Base-by-base conservation (phyloP, 1,140 invertebrate species). In the Pomacea maculata region DNA sequence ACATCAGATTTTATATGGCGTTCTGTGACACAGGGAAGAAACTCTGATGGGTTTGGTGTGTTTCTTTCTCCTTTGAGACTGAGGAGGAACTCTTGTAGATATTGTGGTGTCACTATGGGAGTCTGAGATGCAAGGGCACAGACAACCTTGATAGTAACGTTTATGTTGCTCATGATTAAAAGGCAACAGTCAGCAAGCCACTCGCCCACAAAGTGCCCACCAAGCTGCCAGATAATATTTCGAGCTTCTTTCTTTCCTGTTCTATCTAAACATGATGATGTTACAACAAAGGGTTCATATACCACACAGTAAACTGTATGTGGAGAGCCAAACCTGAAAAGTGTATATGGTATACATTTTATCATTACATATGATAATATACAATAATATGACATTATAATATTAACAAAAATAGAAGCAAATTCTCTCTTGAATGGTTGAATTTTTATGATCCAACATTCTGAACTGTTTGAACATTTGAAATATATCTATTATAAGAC, bases 131-230 rank as follows among this genome's bases (percentile, higher is more conserved):
- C 92, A 83, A 95, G 88, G 9, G 94, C 94, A 87, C 94, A 93
- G 15, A 95, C 88, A 25, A 92, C 93, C 92, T 95, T 95, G 2
- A 94, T 92, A 17, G 95, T 95, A 25, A 95, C 91, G 25, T 93
- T 94, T 52, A 95, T 92, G 34, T 92, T 92, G 68, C 93, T 92
- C 93, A 95, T 95, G 19, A 95, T 94, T 45, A 95, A 90, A 88
- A 94, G 93, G 45, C 92, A 90, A 85, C 94, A 95, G 63, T 90
- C 86, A 57, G 83, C 80, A n/a, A 80, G 83, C 92, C 92, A 93
- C 64, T 92, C 91, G 54, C 82, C 84, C 11, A 91, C 83, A 67
- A 92, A 79, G 84, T 92, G 91, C 15, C 90, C 92, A 17, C 91
- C 91, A 12, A 92, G 82, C 29, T 82, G 78, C 52, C 81, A 77